Evolutionary conservation across 2,888 invertebrate genomes (phyloP), one percentile per base, ranked within the genome.

Genomic region (Drosophila kuntzei): DNA sequence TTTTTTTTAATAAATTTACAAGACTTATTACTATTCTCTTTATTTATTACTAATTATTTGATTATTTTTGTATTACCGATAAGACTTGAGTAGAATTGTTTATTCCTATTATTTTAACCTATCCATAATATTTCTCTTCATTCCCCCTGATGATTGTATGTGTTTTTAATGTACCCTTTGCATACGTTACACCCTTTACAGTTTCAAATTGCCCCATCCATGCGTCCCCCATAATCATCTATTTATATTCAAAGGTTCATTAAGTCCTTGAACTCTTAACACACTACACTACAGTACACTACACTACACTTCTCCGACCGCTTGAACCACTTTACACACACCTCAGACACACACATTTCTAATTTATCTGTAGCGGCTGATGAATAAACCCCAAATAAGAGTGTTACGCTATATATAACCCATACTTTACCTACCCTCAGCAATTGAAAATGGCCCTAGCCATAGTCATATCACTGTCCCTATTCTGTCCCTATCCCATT

Each of bases 191-290:
- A 50, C 43, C 47, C 22, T 37, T 18, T 20, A 14, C 14, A 14
- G 34, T 9, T 54, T 47, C 1, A 14, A 44, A 60, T 46, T 41
- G n/a, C 25, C 37, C 14, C 51, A 18, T 41, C 46, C 46, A 12
- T n/a, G 16, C 32, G 3, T 39, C 18, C 12, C 12, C 11, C 27
- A 12, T 5, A 5, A 7, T 36, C 29, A 27, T 61, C 79, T 72
- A 79, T 85, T 79, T 70, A 62, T 80, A 59, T 49, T 54, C 25
- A 46, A 51, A 29, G 54, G 78, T 64, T 70, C 60, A 64, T 54
- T 20, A 63, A 84, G 75, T 78, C 84, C 81, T 82, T 87, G 78
- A 87, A 83, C 77, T 67, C 62, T 18, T 9, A 9, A 44, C 53
- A 44, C 43, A 34, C n/a, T n/a, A n/a, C n/a, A n/a, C n/a, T n/a